Conservation (phyloP, 1,140 invertebrate species). For the Drosophila teissieri region DNA sequence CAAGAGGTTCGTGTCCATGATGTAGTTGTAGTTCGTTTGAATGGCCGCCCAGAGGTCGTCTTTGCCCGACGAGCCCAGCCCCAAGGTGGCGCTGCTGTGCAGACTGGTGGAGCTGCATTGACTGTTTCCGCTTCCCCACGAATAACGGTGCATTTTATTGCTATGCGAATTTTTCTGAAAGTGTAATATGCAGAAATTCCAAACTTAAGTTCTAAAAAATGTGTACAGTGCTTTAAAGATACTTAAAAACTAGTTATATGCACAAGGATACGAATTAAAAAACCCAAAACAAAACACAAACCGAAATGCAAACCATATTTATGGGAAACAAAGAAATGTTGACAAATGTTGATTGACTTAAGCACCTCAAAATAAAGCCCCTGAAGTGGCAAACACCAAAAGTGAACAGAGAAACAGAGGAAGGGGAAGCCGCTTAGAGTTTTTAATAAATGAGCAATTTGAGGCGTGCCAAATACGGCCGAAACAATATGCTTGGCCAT, state of each 20-base stretch:
- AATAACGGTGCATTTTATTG: slow-evolving; percentile 86
- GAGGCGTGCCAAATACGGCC: slow-evolving; percentile 64
- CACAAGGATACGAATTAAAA: background rate
- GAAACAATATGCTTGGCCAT: slow-evolving; percentile 71
- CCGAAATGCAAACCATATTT: background rate
- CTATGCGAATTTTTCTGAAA: slow-evolving; percentile 47
- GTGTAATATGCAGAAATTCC: background rate
- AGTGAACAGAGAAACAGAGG: slow-evolving; percentile 2
- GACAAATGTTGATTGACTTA: slow-evolving; percentile 15
- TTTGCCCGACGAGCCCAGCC: slow-evolving; percentile 85
- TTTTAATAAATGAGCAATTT: slow-evolving; percentile 81
- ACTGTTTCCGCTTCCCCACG: slow-evolving; percentile 88
- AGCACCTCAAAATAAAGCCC: slow-evolving; percentile 21
- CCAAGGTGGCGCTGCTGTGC: slow-evolving; percentile 85
- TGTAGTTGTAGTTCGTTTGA: slow-evolving; percentile 94
- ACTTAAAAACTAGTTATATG: background rate
- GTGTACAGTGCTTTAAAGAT: background rate
- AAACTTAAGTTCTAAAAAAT: background rate
- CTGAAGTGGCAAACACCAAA: slow-evolving; percentile 25
- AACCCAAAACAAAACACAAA: no score
- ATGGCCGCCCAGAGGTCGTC: slow-evolving; percentile 96
- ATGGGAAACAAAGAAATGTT: background rate
- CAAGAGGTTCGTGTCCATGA: slow-evolving; percentile 96
- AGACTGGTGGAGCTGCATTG: slow-evolving; percentile 86
- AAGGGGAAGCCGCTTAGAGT: slow-evolving; percentile 24